These are phyloP conservation scores for Eueremaeus valkanovi DNA, from an alignment of 2,888 invertebrate species.

Conservation along the genomic window DNA sequence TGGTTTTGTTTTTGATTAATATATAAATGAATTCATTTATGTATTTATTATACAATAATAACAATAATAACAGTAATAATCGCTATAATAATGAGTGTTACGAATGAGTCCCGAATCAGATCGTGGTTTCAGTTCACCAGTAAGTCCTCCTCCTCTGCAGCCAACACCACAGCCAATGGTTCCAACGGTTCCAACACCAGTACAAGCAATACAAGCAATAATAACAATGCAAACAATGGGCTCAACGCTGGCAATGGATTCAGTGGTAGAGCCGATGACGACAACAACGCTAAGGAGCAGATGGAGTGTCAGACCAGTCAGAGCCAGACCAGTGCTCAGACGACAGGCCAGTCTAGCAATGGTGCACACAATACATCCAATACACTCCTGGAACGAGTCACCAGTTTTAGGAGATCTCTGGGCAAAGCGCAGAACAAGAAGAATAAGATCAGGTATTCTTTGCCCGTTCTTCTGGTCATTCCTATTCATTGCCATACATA, in stretches of 20 bases:
- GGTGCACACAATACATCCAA: too few relatives aligned
- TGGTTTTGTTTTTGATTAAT: not conserved
- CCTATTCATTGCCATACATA: too few relatives aligned
- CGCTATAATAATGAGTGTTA: conserved; percentile 35
- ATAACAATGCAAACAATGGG: conserved; percentile 10
- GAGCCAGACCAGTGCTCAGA: not conserved
- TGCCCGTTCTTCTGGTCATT: not conserved
- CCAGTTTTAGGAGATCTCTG: conserved; percentile 38
- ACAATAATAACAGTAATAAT: too few relatives aligned
- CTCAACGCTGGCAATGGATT: not conserved
- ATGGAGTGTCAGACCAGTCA: not conserved
- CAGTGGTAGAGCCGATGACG: conserved; percentile 28
- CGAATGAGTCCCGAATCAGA: conserved; percentile 30
- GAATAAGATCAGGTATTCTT: conserved; percentile 37
- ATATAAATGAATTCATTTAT: not conserved
- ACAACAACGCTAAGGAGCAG: conserved; percentile 24
- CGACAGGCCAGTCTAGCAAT: conserved; percentile 15
- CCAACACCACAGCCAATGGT: not conserved
- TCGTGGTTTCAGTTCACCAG: conserved; percentile 31
- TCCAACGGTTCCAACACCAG: too few relatives aligned
- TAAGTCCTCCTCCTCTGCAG: conserved; percentile 25
- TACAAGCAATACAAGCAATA: too few relatives aligned
- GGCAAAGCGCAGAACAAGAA: conserved; percentile 35
- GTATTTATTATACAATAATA: not conserved
- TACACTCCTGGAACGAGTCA: conserved; percentile 35